Evolutionary conservation across 2,888 invertebrate species (phyloP), one percentile per base, ranked within the genome.

Genomic region (Endomychus coccineus): DNA sequence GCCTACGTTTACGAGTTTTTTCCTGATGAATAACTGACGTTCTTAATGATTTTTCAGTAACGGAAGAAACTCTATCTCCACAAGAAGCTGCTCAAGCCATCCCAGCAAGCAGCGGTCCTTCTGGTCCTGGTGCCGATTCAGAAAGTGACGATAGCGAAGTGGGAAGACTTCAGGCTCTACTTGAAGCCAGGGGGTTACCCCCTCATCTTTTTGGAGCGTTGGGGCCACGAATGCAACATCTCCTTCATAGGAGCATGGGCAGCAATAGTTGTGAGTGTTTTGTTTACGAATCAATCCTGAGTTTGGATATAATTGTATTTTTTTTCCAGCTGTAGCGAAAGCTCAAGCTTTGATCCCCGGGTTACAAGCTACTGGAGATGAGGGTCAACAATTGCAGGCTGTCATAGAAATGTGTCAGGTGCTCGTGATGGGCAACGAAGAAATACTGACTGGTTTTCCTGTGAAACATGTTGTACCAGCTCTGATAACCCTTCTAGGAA

Each of bases 391-490:
- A 66, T 69, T 97, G 43, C 92, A 95, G 62, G 91, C 95, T 1
- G 94, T 92, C 21, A 94, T 95, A 44, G 95, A 96, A 70, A 94
- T 97, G 94, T 95, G 95, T 64, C 95, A 97, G 71, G 80, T 97
- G 67, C 73, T 97, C 36, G 95, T 97, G 19, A 97, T 97, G 96
- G 96, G 96, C 49, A 97, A 97, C 64, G 97, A 97, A 68, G 97
- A 97, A 64, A 95, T 95, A 1, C 74, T 97, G 34, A 89, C 94
- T 23, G 95, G 95, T n/a, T 96, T 98, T 66, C 97, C 97, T 0
- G 91, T 96, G 21, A 89, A 97, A 56, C 94, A 95, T 67, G 95
- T 95, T 10, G 95, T 97, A 29, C 95, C 96, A 1, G 92, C 94
- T 4, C 77, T 98, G 21, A 89, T 95, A 45, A 83, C 80, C 54